Percentiles rank a stretch among this genome's conserved stretches.
These are phyloP conservation scores for Pardosa pseudoannulata DNA, from an alignment of 2,888 invertebrate genomes.

Conservation along the genomic window DNA sequence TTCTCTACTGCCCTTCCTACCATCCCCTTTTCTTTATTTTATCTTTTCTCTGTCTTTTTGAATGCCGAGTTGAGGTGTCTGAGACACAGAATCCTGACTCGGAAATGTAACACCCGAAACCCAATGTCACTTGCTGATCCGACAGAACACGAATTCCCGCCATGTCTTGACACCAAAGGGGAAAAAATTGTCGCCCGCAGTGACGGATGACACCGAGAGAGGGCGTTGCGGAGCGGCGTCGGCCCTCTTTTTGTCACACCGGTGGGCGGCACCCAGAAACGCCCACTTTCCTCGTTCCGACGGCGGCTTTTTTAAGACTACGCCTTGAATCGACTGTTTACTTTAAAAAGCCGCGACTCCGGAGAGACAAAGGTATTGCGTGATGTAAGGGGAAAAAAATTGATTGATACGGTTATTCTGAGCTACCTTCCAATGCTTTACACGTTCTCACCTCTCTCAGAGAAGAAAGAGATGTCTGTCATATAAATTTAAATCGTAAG, in stretches of 20 bases:
- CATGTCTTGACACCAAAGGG: not conserved
- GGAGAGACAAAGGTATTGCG: not conserved
- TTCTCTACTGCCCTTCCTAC: too few species aligned
- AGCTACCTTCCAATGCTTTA: too few species aligned
- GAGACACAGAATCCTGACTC: not conserved
- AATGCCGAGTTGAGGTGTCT: not conserved
- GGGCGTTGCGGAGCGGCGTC: slow-evolving; percentile 20
- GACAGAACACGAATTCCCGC: not conserved
- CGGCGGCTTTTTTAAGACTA: not conserved
- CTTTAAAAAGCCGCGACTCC: not conserved
- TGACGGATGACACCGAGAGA: slow-evolving; percentile 45
- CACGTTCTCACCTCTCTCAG: too few species aligned
- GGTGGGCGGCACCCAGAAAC: slow-evolving; percentile 44
- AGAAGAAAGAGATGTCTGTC: too few species aligned
- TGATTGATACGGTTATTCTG: not conserved
- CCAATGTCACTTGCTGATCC: not conserved
- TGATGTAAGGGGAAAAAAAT: not conserved
- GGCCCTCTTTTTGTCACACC: slow-evolving; percentile 23
- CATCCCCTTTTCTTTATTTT: too few species aligned
- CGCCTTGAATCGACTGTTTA: not conserved
- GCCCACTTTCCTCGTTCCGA: slow-evolving; percentile 21
- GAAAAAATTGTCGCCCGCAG: slow-evolving; percentile 29
- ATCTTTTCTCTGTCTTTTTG: too few species aligned
- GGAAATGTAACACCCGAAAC: not conserved
- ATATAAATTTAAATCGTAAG: too few species aligned